Evolutionary conservation across 92 coral and sea anemone genomes (phyloP).

Genomic region (Zoanthus solanderi): DNA sequence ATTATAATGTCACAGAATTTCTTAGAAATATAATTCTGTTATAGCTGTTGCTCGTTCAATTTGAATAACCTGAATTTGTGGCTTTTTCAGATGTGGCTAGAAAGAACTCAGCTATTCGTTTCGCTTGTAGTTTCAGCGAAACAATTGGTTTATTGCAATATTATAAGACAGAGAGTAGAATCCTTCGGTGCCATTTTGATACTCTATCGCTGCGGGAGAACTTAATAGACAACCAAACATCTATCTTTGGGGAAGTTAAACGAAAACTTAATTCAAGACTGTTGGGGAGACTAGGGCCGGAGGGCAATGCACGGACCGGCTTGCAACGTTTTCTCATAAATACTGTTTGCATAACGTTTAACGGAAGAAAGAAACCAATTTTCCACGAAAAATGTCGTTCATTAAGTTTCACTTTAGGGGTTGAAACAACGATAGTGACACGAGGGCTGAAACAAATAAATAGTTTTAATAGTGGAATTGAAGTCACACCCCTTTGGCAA

Average conservation of each 20-base stretch:
- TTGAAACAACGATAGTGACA: slow-evolving; percentile 27
- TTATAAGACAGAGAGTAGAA: background rate
- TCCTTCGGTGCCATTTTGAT: slow-evolving; percentile 28
- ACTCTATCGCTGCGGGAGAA: slow-evolving; percentile 38
- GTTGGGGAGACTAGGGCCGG: slow-evolving; percentile 27
- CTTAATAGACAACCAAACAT: background rate
- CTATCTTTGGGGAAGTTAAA: slow-evolving; percentile 12
- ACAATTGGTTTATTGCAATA: background rate
- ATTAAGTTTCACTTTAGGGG: slow-evolving; percentile 48
- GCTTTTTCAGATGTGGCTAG: background rate
- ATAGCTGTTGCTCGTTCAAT: background rate
- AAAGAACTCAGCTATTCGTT: background rate
- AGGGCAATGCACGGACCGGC: slow-evolving; percentile 23
- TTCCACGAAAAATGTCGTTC: slow-evolving; percentile 46
- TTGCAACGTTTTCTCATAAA: slow-evolving; percentile 21
- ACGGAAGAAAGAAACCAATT: slow-evolving; percentile 55
- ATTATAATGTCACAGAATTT: background rate
- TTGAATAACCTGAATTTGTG: background rate
- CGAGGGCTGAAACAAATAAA: slow-evolving; percentile 25
- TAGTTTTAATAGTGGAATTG: slow-evolving; percentile 27
- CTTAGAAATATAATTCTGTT: background rate
- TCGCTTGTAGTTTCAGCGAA: background rate
- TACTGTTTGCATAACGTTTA: slow-evolving; percentile 53
- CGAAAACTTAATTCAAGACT: slow-evolving; percentile 25
- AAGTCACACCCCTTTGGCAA: slow-evolving; percentile 51